Percentiles rank a stretch among this genome's conserved stretches.
These are phyloP conservation scores for Elgaria multicarinata DNA, from an alignment of 2,113 vertebrate species.

Conservation along the genomic window DNA sequence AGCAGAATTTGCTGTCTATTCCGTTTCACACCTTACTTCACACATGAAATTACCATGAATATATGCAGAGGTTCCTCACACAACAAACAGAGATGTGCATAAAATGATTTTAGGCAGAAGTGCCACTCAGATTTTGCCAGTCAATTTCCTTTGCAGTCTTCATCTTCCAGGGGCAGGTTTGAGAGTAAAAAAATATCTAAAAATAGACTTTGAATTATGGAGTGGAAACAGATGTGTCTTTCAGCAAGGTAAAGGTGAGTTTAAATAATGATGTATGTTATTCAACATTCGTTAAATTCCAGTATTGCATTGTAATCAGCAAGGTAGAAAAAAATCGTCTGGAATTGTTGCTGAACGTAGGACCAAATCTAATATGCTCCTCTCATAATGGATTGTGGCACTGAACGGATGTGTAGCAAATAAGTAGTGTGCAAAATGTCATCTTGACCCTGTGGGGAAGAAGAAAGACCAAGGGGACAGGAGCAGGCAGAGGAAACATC, in stretches of 20 bases:
- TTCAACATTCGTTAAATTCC: not conserved
- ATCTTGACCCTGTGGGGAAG: too few species aligned
- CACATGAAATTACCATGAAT: slow-evolving; percentile 11
- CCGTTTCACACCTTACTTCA: slow-evolving; percentile 1
- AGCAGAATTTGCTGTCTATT: slow-evolving; percentile 33
- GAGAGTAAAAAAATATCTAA: not conserved
- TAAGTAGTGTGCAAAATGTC: too few species aligned
- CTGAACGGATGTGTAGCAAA: not conserved
- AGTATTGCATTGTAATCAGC: not conserved
- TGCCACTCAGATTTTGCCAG: slow-evolving; percentile 4
- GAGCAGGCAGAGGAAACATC: too few species aligned
- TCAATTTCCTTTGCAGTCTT: slow-evolving; percentile 8
- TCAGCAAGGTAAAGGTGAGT: not conserved
- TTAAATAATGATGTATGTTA: not conserved
- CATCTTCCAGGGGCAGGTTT: not conserved
- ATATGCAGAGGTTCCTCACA: slow-evolving; percentile 17
- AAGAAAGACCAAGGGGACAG: too few species aligned
- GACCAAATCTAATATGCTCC: not conserved
- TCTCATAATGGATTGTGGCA: not conserved
- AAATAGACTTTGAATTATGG: not conserved
- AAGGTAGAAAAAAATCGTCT: not conserved
- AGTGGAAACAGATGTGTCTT: accelerated
- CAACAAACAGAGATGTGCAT: slow-evolving; percentile 21
- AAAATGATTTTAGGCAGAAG: slow-evolving; percentile 37
- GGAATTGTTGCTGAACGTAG: not conserved